Evolutionary conservation across 2,797 vertebrate genomes (phyloP).

Genomic region (Gouania willdenowi): DNA sequence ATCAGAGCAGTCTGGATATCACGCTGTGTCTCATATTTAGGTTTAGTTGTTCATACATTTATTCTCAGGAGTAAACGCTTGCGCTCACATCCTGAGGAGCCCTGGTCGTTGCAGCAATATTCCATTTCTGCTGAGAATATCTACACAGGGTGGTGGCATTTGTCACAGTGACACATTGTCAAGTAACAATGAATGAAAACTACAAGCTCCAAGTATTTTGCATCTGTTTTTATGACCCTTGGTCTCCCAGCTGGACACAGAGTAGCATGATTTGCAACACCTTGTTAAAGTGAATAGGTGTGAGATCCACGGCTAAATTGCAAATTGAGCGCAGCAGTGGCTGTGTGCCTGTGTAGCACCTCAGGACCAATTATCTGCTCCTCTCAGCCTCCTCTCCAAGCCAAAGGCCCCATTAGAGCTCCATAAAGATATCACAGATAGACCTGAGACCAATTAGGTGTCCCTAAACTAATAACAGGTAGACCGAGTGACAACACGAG

Average conservation of each 20-base stretch:
- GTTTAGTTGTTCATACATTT: constrained; percentile 3
- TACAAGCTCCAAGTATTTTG: constrained; percentile 14
- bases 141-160: not conserved
- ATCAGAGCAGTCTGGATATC: too few species aligned
- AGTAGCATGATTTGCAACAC: constrained; percentile 35
- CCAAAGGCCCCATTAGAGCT: constrained; percentile 50
- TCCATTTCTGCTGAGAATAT: constrained; percentile 5
- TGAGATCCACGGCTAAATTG: constrained; percentile 46
- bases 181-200: constrained; percentile 31
- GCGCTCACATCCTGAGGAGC: not conserved
- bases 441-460: constrained; percentile 67
- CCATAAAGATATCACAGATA: constrained; percentile 59
- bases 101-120: not conserved
- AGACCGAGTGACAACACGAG: constrained; percentile 42
- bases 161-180: constrained; percentile 5
- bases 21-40: not conserved
- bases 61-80: constrained; percentile 1
- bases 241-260: constrained; percentile 22
- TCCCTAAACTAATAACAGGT: constrained; percentile 63
- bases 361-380: constrained; percentile 63
- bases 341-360: constrained; percentile 25
- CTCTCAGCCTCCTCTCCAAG: constrained; percentile 38
- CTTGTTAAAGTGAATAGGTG: constrained; percentile 48
- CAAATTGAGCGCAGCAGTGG: constrained; percentile 36
- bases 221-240: constrained; percentile 2